Base-by-base conservation (phyloP, 2,113 vertebrate genomes). In the Romanogobio albipinnatus region DNA sequence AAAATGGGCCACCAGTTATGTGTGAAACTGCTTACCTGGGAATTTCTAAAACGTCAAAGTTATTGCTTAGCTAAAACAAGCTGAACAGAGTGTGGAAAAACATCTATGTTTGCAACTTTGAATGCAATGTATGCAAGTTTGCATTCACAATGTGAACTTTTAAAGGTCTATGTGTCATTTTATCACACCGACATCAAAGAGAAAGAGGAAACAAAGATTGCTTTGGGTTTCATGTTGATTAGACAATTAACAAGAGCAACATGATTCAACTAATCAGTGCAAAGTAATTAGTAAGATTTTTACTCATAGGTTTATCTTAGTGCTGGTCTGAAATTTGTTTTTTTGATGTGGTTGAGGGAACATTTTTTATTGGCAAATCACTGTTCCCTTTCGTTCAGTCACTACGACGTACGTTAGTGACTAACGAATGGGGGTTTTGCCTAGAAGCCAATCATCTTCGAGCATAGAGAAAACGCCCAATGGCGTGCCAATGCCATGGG, bases 141-240 rank as follows among this genome's bases (percentile, higher is more conserved):
- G 43, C 14, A 9, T 58, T 56, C 1, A 1, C 56, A 80, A 85
- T 61, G 17, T 80, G 26, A 61, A 33, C 58, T 62, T 61, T 33
- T 61, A 26, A 56, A 56, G 74, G 49, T 73, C 33, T 51, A 3
- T n/a, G 22, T 45, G 61, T 49, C 19, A 49, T 77, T 45, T 62
- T 53, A 80, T 47, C 36, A 58, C 14, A 56, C 43, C 58, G 13
- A 86, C 24, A 17, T 88, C 86, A 83, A 29, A 71, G 87, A 86
- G 71, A 83, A 87, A 59, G 47, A 89, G 83, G 51, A 13, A 26
- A 80, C 83, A 85, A 89, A 86, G 59, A 77, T 62, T 66, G 56
- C 49, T 66, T 56, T 19, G 22, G 80, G 86, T 66, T 86, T 68
- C 15, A 81, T 68, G 43, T 36, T 81, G 79, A 81, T 79, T 47